Evolutionary conservation across 2,888 invertebrate species (phyloP).

Genomic region (Nesidiocoris tenuis): DNA sequence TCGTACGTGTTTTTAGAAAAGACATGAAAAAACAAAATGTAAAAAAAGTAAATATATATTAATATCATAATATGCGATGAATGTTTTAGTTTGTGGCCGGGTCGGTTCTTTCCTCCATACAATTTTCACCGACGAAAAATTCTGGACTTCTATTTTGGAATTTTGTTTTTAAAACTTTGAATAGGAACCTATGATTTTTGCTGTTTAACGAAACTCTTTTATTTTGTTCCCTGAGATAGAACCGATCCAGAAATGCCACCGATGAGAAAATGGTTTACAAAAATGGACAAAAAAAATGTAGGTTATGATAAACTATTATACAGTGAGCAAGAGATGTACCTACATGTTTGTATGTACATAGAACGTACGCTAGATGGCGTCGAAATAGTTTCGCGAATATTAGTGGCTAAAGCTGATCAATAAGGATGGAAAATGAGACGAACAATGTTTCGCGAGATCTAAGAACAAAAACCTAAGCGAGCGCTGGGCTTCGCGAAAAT

Average conservation of each 20-base stretch:
- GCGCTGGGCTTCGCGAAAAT: too few relatives aligned
- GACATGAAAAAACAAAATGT: slow-evolving; percentile 2
- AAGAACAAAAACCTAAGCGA: too few relatives aligned
- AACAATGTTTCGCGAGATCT: too few relatives aligned
- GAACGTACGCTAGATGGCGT: background rate
- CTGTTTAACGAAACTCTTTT: too few relatives aligned
- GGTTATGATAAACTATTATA: slow-evolving; percentile 6
- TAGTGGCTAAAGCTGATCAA: too few relatives aligned
- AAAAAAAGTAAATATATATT: slow-evolving; percentile 11
- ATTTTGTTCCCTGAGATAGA: background rate
- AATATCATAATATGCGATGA: background rate
- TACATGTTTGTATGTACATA: slow-evolving; percentile 16
- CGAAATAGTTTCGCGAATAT: background rate
- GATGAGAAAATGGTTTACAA: background rate
- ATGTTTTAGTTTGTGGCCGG: background rate
- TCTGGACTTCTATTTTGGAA: too few relatives aligned
- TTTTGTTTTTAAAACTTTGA: too few relatives aligned
- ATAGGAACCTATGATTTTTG: too few relatives aligned
- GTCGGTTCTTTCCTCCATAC: background rate
- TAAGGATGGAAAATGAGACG: too few relatives aligned
- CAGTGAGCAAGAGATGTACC: slow-evolving; percentile 11
- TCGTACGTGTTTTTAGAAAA: slow-evolving; percentile 24
- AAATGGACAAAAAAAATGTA: background rate
- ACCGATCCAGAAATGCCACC: background rate
- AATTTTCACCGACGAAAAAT: background rate